Base-by-base conservation (phyloP, 2,888 invertebrate species). In the Lymantria monacha region DNA sequence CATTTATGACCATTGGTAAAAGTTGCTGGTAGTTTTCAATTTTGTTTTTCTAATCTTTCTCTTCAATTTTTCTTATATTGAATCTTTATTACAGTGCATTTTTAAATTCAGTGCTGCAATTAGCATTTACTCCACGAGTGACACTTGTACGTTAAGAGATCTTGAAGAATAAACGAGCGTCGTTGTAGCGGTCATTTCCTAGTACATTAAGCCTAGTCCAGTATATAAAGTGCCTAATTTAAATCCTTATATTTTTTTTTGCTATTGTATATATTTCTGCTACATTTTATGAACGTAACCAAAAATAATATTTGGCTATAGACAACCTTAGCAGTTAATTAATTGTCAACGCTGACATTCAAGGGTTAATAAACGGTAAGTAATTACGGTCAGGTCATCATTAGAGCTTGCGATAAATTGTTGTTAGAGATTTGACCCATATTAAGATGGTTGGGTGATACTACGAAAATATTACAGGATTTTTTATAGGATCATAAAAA, bases 301-400 rank as follows among this genome's bases (percentile, higher is more conserved):
- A 58, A 57, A 54, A 55, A 53, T 22, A 55, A 49, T 53, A 48
- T 54, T 47, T 44, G 46, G 48, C 45, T 30, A 33, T 38, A 47
- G 46, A 49, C 49, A 49, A 42, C 48, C 51, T 51, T 59, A 53
- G 49, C 53, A 56, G 47, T 61, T 53, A 60, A 63, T 67, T 61
- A 61, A 61, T 61, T 52, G 63, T 60, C 59, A 45, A 66, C 63
- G 63, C 59, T 55, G 62, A 57, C 66, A 59, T 59, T 64, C 57
- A 61, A 69, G 63, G 63, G 68, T 72, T 72, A 72, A 73, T 70
- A 70, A 67, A 68, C 66, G 69, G 69, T 63, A 74, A 70, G 66
- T 71, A 72, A 76, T 73, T 69, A 76, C 63, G 74, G 67, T 63
- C 41, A 61, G 57, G 64, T 74, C 68, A 71, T 72, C 63, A 65